phyloP scores from a whole-genome alignment of 2,888 invertebrate genomes.

The Dinocampus coccinellae region DNA sequence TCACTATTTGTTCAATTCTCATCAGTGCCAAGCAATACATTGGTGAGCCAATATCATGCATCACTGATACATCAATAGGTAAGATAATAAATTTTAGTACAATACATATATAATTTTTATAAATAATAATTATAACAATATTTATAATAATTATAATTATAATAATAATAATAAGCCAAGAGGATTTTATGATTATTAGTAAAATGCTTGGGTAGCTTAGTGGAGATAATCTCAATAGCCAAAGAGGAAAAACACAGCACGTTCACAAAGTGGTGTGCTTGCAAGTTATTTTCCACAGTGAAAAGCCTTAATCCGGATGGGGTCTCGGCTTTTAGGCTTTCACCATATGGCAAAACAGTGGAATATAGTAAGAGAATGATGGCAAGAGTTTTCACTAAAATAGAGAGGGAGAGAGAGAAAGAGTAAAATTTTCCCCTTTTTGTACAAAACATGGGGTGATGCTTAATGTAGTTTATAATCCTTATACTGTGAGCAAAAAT shows the following conservation, averaged over 20 bases:
- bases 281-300: conserved; percentile 4
- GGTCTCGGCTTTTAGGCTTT: not conserved
- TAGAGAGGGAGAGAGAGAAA: not conserved
- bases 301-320: conserved; percentile 6
- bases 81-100: conserved; percentile 16
- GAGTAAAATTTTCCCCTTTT: not conserved
- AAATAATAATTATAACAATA: not conserved
- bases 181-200: not conserved
- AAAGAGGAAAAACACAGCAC: not conserved
- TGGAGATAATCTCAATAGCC: not conserved
- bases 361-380: not conserved
- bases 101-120: not conserved
- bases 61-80: conserved; percentile 51
- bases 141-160: not conserved
- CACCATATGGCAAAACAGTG: not conserved
- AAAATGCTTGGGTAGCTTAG: not conserved
- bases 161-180: not conserved
- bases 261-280: conserved; percentile 8
- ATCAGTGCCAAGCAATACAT: conserved; percentile 61
- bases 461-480: not conserved
- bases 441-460: not conserved
- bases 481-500: not conserved
- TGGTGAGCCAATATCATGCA: conserved; percentile 63
- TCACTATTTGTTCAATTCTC: conserved; percentile 54
- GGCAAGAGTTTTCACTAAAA: not conserved